These are phyloP conservation scores for Drosophila repleta DNA, from an alignment of 1,140 invertebrate species.

Conservation along the genomic window DNA sequence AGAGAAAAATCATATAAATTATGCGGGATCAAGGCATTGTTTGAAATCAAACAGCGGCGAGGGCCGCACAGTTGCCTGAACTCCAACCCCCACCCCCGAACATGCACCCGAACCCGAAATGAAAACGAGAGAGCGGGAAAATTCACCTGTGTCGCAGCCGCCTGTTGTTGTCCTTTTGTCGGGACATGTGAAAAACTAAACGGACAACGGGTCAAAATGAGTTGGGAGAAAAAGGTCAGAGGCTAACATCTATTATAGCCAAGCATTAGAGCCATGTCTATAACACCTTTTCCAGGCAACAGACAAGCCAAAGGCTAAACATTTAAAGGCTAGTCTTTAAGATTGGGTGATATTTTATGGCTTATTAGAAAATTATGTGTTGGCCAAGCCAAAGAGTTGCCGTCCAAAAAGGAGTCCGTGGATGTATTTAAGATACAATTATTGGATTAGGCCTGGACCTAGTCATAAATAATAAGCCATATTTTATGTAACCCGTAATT, in stretches of 20 bases:
- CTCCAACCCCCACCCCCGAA: neutral
- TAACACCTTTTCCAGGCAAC: slow-evolving; percentile 60
- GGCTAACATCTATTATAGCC: slow-evolving; percentile 51
- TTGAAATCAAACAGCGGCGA: slow-evolving; percentile 48
- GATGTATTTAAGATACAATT: slow-evolving; percentile 46
- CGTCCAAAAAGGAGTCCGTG: slow-evolving; percentile 26
- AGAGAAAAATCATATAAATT: slow-evolving; percentile 80
- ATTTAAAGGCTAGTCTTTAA: slow-evolving; percentile 27
- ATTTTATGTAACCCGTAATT: slow-evolving; percentile 56
- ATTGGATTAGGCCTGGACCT: neutral
- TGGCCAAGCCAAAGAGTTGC: slow-evolving; percentile 16
- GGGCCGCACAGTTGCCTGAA: slow-evolving; percentile 2
- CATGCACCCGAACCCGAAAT: slow-evolving; percentile 9
- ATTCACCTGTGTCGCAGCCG: slow-evolving; percentile 66
- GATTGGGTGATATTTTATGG: slow-evolving; percentile 77
- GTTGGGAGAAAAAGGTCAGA: slow-evolving; percentile 63
- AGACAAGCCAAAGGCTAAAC: slow-evolving; percentile 22
- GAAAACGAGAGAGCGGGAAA: slow-evolving; percentile 1
- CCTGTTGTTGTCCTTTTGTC: slow-evolving; percentile 48
- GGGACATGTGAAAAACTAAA: slow-evolving; percentile 61
- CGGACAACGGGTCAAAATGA: slow-evolving; percentile 39
- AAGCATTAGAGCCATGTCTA: slow-evolving; percentile 36
- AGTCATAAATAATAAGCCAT: slow-evolving; percentile 55
- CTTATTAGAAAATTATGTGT: slow-evolving; percentile 78
- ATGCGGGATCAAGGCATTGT: slow-evolving; percentile 78